Conservation (phyloP, 2,888 invertebrate species). For the Papilio elwesi region DNA sequence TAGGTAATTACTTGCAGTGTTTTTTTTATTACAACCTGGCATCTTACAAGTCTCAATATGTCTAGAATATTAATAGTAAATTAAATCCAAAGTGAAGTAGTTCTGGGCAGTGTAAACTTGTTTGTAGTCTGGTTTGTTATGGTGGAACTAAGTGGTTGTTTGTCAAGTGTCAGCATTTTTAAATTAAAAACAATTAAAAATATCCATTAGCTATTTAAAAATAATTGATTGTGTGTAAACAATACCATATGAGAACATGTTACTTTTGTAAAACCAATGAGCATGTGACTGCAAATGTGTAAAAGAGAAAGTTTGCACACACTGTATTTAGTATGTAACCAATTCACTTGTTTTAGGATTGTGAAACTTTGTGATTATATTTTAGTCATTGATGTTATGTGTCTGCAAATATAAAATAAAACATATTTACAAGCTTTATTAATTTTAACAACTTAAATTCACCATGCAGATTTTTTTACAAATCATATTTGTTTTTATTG, state of each 20-base stretch:
- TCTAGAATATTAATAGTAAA: constrained; percentile 26
- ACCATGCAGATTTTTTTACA: too few relatives aligned
- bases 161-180: constrained; percentile 5
- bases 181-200: constrained; percentile 1
- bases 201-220: neutral
- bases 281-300: constrained; percentile 37
- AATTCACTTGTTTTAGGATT: constrained; percentile 27
- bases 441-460: too few relatives aligned
- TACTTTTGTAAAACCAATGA: constrained; percentile 12
- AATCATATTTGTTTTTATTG: too few relatives aligned
- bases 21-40: constrained; percentile 30
- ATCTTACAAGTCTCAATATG: constrained; percentile 28
- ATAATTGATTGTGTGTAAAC: constrained; percentile 14
- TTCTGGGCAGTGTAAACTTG: constrained; percentile 54
- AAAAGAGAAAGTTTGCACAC: constrained; percentile 55
- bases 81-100: constrained; percentile 41
- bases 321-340: constrained; percentile 46
- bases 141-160: constrained; percentile 38
- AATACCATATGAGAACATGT: constrained; percentile 11
- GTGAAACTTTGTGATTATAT: too few relatives aligned
- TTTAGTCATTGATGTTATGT: too few relatives aligned
- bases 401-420: neutral
- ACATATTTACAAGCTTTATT: neutral
- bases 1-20: constrained; percentile 59
- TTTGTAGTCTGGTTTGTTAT: constrained; percentile 43